Base-by-base conservation (phyloP, 1,140 invertebrate genomes). In the Caenorhabditis tropicalis region DNA sequence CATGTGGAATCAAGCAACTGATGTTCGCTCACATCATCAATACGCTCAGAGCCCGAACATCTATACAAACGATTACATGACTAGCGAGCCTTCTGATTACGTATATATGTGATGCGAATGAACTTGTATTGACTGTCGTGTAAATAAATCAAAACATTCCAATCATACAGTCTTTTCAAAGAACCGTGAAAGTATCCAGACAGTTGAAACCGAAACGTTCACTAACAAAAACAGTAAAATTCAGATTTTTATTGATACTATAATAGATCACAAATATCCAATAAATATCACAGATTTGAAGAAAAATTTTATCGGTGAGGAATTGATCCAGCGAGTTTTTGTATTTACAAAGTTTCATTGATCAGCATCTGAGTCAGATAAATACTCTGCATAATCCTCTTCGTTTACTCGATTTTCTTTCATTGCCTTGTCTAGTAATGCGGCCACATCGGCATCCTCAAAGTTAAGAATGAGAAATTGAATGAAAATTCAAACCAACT, bases 351-450 rank as follows among this genome's bases (percentile, higher is more conserved):
- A 16, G 56, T 1, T 39, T 31, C 21, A 21, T 43, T 39, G 74
- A 49, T 84, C 74, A 43, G 65, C 43, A 79, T 82, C 82, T 9
- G 74, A 79, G 48, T 79, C 74, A n/a, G 65, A 79, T 12, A 84
- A 51, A 79, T 84, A 79, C 10, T 79, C 74, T 4, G 65, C 27
- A 56, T 31, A 82, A 9, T 51, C 89, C 5, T 89, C 56, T 19
- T 89, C 88, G n/a, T 89, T 87, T 9, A 60, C 56, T 7, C 43
- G 43, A 33, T 86, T 81, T 12, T 80, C 86, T 24, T 82, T 48
- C 89, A 90, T 90, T 85, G 91, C 89, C 84, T 88, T 85, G 86
- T 89, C 89, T 2, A 93, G 83, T n/a, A 92, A 74, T 4, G 92
- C 91, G 53, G 91, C 91, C 16, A 91, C 88, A 79, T 92, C 90